phyloP scores from a whole-genome alignment of 2,797 vertebrate genomes.

The Podarcis lilfordi region DNA sequence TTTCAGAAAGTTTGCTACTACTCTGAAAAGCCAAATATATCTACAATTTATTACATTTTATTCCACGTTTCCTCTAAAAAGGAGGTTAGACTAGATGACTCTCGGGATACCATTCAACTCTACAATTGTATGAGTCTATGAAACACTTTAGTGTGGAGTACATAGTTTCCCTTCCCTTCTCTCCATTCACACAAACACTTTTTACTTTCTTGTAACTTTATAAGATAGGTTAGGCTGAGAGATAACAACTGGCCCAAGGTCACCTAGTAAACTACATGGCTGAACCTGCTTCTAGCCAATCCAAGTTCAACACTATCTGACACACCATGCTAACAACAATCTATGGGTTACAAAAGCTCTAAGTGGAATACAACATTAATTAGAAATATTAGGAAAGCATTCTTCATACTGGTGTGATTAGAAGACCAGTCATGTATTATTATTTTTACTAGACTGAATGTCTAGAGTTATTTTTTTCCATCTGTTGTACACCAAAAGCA shows the following conservation, averaged over 20 bases:
- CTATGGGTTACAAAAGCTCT: not conserved
- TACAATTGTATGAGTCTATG: too few species aligned
- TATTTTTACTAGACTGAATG: not conserved
- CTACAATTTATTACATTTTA: not conserved
- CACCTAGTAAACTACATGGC: not conserved
- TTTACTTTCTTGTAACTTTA: not conserved
- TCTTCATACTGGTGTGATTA: not conserved
- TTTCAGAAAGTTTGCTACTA: not conserved
- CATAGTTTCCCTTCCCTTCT: not conserved
- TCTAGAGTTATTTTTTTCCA: not conserved
- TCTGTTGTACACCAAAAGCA: not conserved
- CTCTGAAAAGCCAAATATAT: not conserved
- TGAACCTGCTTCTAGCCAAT: not conserved
- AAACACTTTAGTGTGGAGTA: not conserved
- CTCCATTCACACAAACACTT: too few species aligned
- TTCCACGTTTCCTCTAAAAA: not conserved
- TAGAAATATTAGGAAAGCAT: not conserved
- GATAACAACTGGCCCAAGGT: not conserved
- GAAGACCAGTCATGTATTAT: not conserved
- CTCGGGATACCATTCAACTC: too few species aligned
- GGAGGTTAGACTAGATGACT: too few species aligned
- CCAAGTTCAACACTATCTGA: not conserved
- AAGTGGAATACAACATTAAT: not conserved
- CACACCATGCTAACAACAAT: not conserved
- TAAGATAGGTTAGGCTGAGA: not conserved